A percentile compares a stretch with the other conserved stretches of the same genome.
Conservation (phyloP, 2,113 vertebrate genomes). For the Tapirus terrestris region DNA sequence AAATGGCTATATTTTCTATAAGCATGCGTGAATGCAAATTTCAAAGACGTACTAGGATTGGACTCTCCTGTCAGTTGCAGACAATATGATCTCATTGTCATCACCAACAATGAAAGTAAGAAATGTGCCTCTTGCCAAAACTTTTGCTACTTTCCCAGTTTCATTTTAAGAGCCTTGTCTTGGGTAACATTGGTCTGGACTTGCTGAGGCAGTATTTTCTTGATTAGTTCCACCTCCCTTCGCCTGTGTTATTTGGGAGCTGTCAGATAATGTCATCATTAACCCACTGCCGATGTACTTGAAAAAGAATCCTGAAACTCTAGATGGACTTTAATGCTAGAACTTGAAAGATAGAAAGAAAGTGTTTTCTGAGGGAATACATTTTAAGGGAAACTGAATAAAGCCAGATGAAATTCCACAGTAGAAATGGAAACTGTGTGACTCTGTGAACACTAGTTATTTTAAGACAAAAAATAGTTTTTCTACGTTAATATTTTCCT, state of each 20-base stretch:
- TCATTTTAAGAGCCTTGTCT: not conserved
- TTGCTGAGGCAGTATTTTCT: constrained; percentile 15
- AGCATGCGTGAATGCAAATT: constrained; percentile 46
- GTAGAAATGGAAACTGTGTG: constrained; percentile 53
- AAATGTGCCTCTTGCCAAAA: constrained; percentile 51
- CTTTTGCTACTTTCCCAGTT: constrained; percentile 46
- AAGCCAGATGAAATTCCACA: constrained; percentile 55
- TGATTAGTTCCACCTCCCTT: constrained; percentile 6
- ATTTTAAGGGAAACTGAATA: constrained; percentile 51
- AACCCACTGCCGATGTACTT: constrained; percentile 37
- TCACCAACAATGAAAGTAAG: constrained; percentile 61
- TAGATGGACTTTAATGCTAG: constrained; percentile 49
- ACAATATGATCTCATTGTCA: constrained; percentile 30
- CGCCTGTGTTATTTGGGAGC: constrained; percentile 5
- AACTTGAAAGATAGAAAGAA: constrained; percentile 64
- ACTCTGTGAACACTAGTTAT: constrained; percentile 59
- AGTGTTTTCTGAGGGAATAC: constrained; percentile 58
- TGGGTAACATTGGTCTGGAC: not conserved
- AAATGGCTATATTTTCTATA: constrained; percentile 69
- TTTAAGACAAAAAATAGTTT: constrained; percentile 66
- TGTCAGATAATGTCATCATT: constrained; percentile 69
- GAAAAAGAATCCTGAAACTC: constrained; percentile 67
- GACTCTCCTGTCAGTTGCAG: constrained; percentile 51
- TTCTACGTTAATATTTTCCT: constrained; percentile 63
- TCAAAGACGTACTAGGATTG: constrained; percentile 50